A percentile compares a stretch with the other conserved stretches of the same genome.
These are phyloP conservation scores for Dromaius novaehollandiae DNA, from an alignment of 2,113 vertebrate genomes.

Conservation along the genomic window DNA sequence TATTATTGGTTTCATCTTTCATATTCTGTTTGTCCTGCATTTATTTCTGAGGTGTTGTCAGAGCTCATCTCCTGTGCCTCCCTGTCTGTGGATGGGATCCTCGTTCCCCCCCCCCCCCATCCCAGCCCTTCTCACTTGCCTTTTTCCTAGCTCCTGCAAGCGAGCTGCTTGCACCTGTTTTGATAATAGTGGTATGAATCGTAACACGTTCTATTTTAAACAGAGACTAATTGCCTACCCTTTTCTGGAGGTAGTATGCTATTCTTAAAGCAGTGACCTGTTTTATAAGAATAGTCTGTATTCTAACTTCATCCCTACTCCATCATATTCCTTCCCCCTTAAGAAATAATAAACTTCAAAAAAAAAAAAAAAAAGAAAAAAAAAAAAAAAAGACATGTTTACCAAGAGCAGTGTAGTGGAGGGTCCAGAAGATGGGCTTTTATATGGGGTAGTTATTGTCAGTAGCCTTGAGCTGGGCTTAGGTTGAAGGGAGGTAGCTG, in stretches of 20 bases:
- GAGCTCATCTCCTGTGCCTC: not conserved
- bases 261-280: not conserved
- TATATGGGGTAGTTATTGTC: not conserved
- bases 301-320: not conserved
- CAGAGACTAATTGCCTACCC: not conserved
- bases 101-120: not conserved
- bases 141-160: not conserved
- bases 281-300: not conserved
- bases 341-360: not conserved
- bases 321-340: not conserved
- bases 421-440: not conserved
- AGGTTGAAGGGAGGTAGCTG: not conserved
- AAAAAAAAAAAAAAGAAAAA: not conserved
- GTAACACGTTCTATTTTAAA: not conserved
- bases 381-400: not conserved
- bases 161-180: not conserved
- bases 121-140: not conserved
- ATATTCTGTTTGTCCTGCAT: not conserved
- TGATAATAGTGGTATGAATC: not conserved
- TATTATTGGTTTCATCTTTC: not conserved
- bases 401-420: not conserved
- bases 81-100: not conserved
- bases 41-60: not conserved
- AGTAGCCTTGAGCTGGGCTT: not conserved
- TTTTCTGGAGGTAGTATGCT: not conserved